phyloP scores from a whole-genome alignment of 2,113 vertebrate species.

The Genyomyrus donnyi region DNA sequence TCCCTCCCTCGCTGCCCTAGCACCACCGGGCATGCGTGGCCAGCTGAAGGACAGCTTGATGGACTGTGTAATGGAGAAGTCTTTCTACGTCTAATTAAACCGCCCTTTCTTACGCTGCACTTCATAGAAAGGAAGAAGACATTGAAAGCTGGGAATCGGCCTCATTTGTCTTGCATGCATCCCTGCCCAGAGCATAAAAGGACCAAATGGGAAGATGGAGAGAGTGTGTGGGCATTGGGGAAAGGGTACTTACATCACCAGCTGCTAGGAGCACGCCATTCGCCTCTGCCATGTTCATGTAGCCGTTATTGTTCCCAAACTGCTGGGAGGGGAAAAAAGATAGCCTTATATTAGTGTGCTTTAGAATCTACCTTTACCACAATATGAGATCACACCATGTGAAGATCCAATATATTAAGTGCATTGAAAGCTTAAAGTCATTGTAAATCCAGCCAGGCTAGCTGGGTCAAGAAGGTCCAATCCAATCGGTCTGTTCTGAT shows the following conservation, averaged over 20 bases:
- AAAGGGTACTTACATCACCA: constrained; percentile 79
- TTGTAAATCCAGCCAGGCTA: neutral
- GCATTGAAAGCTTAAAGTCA: neutral
- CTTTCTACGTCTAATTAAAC: constrained; percentile 14
- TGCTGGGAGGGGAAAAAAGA: constrained; percentile 62
- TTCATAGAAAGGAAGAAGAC: constrained; percentile 11
- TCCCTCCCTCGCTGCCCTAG: neutral
- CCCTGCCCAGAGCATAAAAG: constrained; percentile 17
- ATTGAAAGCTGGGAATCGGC: constrained; percentile 12
- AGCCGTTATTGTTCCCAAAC: constrained; percentile 97
- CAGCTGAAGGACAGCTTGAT: constrained; percentile 5
- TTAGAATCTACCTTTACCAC: neutral
- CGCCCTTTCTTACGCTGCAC: neutral
- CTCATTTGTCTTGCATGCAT: constrained; percentile 18
- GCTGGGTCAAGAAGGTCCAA: constrained; percentile 16
- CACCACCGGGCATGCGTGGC: neutral
- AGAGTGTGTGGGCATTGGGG: neutral
- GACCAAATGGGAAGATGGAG: neutral
- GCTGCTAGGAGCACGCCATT: constrained; percentile 83
- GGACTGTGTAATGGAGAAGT: constrained; percentile 16
- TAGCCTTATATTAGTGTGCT: neutral
- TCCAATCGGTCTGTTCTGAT: constrained; percentile 14
- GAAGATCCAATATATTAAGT: constrained; percentile 4
- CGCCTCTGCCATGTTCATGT: constrained; percentile 97
- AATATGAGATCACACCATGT: neutral